Conservation (phyloP, 2,888 invertebrate species). For the Tipula confusa region DNA sequence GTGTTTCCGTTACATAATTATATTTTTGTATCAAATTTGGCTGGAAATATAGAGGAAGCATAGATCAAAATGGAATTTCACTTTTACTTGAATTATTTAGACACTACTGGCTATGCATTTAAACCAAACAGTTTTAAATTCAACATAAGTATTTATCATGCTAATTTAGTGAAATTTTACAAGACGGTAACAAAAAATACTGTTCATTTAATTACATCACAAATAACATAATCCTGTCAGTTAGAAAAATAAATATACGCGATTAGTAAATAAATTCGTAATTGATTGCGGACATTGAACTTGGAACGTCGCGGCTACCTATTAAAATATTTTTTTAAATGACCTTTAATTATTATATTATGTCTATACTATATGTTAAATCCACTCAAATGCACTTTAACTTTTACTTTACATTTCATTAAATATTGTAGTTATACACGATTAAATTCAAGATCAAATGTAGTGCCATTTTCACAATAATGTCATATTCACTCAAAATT, state of each 20-base stretch:
- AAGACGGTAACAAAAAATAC: neutral
- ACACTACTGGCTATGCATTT: neutral
- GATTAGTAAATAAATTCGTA: neutral
- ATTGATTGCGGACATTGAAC: neutral
- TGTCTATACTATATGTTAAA: no score
- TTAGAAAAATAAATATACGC: neutral
- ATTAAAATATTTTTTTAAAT: constrained; percentile 3
- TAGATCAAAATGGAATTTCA: neutral
- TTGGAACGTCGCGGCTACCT: neutral
- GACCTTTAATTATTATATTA: neutral
- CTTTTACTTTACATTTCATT: neutral
- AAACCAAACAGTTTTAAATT: neutral
- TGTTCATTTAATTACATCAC: neutral
- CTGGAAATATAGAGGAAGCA: constrained; percentile 39
- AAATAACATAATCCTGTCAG: neutral
- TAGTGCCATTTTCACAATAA: neutral
- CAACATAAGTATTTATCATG: neutral
- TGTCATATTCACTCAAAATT: neutral
- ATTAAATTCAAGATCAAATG: neutral
- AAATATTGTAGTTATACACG: neutral
- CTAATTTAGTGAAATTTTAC: neutral
- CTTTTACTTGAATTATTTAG: neutral
- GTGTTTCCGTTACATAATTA: constrained; percentile 61
- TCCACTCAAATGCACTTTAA: neutral
- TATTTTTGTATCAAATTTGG: constrained; percentile 57